Conservation (phyloP, 2,797 vertebrate genomes). For the Argentina silus region DNA sequence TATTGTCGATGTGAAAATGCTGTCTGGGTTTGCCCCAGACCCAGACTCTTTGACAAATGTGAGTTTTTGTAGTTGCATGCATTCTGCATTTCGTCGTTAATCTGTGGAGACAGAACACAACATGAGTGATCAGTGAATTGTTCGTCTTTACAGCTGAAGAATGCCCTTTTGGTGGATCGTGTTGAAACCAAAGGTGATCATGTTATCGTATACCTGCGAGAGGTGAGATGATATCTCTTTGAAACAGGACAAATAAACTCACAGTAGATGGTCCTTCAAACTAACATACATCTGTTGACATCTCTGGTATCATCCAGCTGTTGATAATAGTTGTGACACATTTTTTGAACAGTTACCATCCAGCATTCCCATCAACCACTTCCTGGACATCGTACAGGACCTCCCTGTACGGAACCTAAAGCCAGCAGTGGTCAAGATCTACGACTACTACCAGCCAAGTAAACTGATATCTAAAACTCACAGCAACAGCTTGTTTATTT, state of each 20-base stretch:
- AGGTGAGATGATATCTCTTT: constrained; percentile 40
- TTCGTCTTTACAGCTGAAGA: too few relatives aligned
- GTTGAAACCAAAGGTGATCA: constrained; percentile 59
- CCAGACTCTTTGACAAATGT: constrained; percentile 53
- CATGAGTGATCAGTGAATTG: too few relatives aligned
- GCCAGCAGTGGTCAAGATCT: constrained; percentile 68
- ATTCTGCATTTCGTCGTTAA: too few relatives aligned
- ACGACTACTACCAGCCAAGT: constrained; percentile 80
- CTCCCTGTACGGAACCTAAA: constrained; percentile 69
- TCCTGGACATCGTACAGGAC: constrained; percentile 53
- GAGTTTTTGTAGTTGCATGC: constrained; percentile 18
- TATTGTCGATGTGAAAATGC: constrained; percentile 70
- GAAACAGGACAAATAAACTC: constrained; percentile 1
- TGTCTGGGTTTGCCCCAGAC: constrained; percentile 66
- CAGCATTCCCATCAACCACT: constrained; percentile 19
- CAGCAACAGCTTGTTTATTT: too few relatives aligned
- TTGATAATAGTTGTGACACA: too few relatives aligned
- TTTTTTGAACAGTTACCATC: background rate
- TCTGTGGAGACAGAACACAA: too few relatives aligned
- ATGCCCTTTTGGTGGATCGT: constrained; percentile 31
- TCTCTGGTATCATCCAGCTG: background rate
- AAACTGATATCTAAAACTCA: constrained; percentile 12
- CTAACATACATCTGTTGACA: background rate
- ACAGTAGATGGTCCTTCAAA: background rate
- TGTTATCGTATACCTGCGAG: constrained; percentile 58